phyloP scores from a whole-genome alignment of 2,113 vertebrate genomes.

The Muntiacus muntjak region DNA sequence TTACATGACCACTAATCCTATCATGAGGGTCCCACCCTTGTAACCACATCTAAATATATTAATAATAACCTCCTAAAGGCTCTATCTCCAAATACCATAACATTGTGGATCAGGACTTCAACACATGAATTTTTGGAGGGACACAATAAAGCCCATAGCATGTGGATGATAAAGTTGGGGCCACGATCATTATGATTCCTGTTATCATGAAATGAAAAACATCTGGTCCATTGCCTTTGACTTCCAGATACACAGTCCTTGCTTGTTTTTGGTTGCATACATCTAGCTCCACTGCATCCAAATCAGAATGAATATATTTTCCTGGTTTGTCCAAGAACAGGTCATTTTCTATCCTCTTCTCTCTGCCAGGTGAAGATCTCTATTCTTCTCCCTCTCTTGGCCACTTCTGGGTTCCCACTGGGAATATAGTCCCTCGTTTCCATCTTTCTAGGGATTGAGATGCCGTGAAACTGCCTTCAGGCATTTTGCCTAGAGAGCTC shows the following conservation, averaged over 20 bases:
- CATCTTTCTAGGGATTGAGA: background rate
- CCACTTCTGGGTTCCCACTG: background rate
- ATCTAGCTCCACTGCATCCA: background rate
- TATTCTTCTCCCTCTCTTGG: background rate
- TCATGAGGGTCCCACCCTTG: background rate
- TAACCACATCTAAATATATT: background rate
- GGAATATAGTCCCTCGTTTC: background rate
- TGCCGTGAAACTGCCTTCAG: background rate
- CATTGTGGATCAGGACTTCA: background rate
- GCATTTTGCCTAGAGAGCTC: background rate
- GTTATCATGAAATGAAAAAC: background rate
- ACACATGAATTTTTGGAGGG: background rate
- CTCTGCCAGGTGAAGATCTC: background rate
- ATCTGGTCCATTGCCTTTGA: background rate
- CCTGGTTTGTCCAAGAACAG: background rate
- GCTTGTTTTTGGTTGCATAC: background rate
- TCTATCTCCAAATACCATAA: background rate
- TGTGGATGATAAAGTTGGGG: background rate
- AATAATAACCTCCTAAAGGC: background rate
- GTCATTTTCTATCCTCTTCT: background rate
- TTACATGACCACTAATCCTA: background rate
- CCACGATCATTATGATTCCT: background rate
- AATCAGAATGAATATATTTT: background rate
- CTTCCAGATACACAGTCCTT: background rate
- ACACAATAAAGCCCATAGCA: background rate